phyloP scores from a whole-genome alignment of 2,888 invertebrate species.

The Oxytorus armatus region DNA sequence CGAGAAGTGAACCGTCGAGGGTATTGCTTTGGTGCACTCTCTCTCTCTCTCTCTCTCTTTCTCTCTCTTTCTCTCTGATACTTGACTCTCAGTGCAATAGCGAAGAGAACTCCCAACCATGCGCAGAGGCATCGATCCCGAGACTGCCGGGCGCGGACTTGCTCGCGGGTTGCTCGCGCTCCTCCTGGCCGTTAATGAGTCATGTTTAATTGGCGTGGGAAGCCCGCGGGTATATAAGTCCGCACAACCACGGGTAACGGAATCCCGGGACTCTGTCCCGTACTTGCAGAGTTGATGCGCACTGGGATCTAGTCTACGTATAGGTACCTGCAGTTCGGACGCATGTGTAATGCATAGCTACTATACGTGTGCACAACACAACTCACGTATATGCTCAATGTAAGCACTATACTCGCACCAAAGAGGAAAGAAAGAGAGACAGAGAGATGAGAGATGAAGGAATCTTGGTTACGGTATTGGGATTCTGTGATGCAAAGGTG shows the following conservation, averaged over 20 bases:
- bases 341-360: constrained; percentile 28
- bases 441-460: constrained; percentile 38
- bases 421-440: constrained; percentile 40
- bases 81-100: constrained; percentile 38
- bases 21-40: constrained; percentile 46
- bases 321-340: constrained; percentile 13
- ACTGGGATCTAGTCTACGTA: constrained; percentile 45
- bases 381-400: constrained; percentile 48
- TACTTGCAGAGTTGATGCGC: constrained; percentile 71
- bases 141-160: constrained; percentile 74
- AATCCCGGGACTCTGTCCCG: constrained; percentile 75
- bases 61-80: too few relatives aligned
- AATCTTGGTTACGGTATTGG: constrained; percentile 64
- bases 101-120: constrained; percentile 51
- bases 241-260: constrained; percentile 78
- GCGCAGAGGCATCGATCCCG: constrained; percentile 80
- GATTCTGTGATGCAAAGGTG: constrained; percentile 66
- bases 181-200: constrained; percentile 84
- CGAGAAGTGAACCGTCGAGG: constrained; percentile 37
- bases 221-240: constrained; percentile 79
- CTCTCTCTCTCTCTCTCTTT: too few relatives aligned
- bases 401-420: constrained; percentile 49
- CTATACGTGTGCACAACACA: constrained; percentile 40
- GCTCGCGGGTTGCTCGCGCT: constrained; percentile 57
- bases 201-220: constrained; percentile 85